phyloP scores from a whole-genome alignment of 1,140 invertebrate genomes.

The Aleiodes sp. region DNA sequence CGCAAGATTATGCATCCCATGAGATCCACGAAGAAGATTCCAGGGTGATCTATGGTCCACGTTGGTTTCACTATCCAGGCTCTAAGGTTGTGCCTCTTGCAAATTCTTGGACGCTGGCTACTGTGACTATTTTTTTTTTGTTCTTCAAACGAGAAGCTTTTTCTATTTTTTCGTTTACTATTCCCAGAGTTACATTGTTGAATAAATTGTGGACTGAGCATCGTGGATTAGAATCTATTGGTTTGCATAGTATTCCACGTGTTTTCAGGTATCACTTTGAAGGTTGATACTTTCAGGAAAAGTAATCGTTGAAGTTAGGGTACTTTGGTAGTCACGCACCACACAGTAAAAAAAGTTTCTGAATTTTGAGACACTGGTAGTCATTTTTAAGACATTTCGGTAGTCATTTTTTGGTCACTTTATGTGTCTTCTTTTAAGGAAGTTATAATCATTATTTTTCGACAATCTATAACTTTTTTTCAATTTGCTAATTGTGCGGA shows the following conservation, averaged over 20 bases:
- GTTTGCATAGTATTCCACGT: constrained; percentile 10
- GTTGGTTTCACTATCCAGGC: not conserved
- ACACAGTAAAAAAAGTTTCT: not conserved
- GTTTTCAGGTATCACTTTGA: not conserved
- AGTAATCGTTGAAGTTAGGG: no score
- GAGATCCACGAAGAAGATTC: constrained; percentile 15
- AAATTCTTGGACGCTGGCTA: not conserved
- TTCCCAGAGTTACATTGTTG: constrained; percentile 1
- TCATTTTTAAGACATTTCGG: not conserved
- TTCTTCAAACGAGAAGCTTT: not conserved
- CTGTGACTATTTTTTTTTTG: not conserved
- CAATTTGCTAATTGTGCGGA: no score
- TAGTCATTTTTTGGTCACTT: not conserved
- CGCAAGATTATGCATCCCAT: constrained; percentile 12
- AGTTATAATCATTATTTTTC: no score
- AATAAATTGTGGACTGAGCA: constrained; percentile 4
- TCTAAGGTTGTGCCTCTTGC: not conserved
- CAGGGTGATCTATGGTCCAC: constrained; percentile 1
- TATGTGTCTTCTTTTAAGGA: no score
- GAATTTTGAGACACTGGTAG: not conserved
- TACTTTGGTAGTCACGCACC: no score
- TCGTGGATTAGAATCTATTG: not conserved
- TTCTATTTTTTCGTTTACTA: not conserved
- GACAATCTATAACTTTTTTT: no score
- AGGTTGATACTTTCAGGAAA: not conserved